These are phyloP conservation scores for Agriopis leucophaearia DNA, from an alignment of 2,888 invertebrate genomes.

Conservation along the genomic window DNA sequence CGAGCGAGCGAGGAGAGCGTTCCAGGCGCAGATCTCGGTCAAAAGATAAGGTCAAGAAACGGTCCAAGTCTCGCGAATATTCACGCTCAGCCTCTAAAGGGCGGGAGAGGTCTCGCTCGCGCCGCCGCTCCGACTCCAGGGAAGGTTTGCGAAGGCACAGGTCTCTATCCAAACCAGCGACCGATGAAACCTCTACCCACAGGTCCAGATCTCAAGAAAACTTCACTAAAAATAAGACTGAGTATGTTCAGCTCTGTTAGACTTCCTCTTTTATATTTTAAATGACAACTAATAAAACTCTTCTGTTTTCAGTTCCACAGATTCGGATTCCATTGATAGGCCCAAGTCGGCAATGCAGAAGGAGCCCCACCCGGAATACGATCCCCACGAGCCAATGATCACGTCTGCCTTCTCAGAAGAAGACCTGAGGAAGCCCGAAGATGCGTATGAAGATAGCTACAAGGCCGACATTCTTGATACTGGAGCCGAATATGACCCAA, in stretches of 20 bases:
- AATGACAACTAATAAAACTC: background rate
- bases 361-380: conserved; percentile 79
- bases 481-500: conserved; percentile 66
- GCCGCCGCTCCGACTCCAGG: conserved; percentile 55
- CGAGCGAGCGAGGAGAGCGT: conserved; percentile 54
- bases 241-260: conserved; percentile 62
- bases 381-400: conserved; percentile 83
- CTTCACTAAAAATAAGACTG: conserved; percentile 72
- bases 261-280: conserved; percentile 3
- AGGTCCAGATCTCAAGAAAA: conserved; percentile 78
- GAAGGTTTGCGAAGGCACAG: conserved; percentile 50
- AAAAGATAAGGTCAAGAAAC: conserved; percentile 61
- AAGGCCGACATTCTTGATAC: conserved; percentile 68
- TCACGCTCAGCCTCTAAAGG: conserved; percentile 66
- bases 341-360: conserved; percentile 81
- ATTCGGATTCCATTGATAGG: conserved; percentile 79
- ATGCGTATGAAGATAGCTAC: conserved; percentile 73
- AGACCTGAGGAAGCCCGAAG: conserved; percentile 78
- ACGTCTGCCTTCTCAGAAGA: conserved; percentile 82
- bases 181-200: conserved; percentile 66
- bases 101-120: conserved; percentile 58
- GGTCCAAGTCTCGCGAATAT: conserved; percentile 62
- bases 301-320: conserved; percentile 68
- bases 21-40: conserved; percentile 68
- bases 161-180: conserved; percentile 58